phyloP scores from a whole-genome alignment of 2,888 invertebrate genomes.

The Lepetodrilus schrolli region DNA sequence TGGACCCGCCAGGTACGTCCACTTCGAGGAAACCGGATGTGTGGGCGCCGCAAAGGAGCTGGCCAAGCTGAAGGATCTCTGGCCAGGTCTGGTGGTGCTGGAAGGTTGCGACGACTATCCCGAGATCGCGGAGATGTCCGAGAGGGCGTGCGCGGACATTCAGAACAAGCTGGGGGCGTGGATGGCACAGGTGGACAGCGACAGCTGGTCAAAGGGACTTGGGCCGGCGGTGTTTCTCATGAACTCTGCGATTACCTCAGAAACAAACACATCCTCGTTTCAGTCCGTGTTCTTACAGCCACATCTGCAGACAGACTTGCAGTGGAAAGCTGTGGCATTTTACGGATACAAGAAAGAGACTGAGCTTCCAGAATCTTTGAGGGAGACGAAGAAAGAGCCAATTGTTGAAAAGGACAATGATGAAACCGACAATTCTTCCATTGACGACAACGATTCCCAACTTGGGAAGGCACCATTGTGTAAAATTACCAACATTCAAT shows the following conservation, averaged over 20 bases:
- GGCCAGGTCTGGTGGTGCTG: not conserved
- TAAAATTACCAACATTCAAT: too few relatives aligned
- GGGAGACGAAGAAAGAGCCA: too few relatives aligned
- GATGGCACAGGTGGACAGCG: not conserved
- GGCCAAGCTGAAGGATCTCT: not conserved
- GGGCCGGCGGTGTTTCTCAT: not conserved
- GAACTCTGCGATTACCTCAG: not conserved
- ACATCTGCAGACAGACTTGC: not conserved
- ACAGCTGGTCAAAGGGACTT: not conserved
- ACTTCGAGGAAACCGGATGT: not conserved
- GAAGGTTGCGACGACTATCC: not conserved
- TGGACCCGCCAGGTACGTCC: not conserved
- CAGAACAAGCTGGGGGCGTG: constrained; percentile 7
- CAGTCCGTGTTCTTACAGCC: not conserved
- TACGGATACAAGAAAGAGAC: not conserved
- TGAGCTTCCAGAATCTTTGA: not conserved
- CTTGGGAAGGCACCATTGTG: too few relatives aligned
- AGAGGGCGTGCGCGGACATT: not conserved
- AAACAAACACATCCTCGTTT: not conserved
- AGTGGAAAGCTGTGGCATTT: not conserved
- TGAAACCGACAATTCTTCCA: too few relatives aligned
- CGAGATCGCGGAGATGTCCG: not conserved
- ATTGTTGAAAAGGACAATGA: too few relatives aligned
- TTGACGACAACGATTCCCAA: too few relatives aligned
- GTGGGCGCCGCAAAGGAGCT: not conserved